These are phyloP conservation scores for Erinaceus europaeus DNA, from an alignment of 2,113 vertebrate genomes.

Conservation along the genomic window DNA sequence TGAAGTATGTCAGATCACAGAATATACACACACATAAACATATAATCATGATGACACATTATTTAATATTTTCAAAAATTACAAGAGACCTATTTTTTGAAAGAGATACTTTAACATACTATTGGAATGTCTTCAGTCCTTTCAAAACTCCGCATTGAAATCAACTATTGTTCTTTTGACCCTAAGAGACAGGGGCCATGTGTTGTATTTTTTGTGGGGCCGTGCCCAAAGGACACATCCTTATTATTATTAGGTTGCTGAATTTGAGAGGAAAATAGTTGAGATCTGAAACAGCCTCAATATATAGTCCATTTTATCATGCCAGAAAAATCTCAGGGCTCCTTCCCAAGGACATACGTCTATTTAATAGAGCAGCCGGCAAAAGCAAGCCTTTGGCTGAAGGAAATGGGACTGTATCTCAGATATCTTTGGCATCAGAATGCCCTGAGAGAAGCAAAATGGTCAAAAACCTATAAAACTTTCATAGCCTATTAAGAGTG, in stretches of 20 bases:
- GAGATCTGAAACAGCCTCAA: conserved; percentile 6
- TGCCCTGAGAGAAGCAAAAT: conserved; percentile 13
- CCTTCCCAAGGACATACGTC: neutral
- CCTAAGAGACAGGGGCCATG: neutral
- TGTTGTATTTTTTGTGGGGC: neutral
- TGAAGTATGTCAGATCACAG: neutral
- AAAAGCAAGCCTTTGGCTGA: neutral
- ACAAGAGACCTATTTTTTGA: neutral
- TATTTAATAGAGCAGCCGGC: conserved; percentile 2
- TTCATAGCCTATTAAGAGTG: conserved; percentile 14
- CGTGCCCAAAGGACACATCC: neutral
- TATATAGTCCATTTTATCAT: neutral
- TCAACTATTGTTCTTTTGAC: neutral
- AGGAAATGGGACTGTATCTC: neutral
- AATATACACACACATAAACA: neutral
- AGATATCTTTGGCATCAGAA: conserved; percentile 48
- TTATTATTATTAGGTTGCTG: neutral
- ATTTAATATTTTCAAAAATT: conserved; percentile 26
- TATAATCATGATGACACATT: neutral
- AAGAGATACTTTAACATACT: neutral
- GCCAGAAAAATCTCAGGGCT: conserved; percentile 34
- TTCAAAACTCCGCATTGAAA: neutral
- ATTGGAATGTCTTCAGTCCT: neutral
- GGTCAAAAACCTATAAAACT: conserved; percentile 19
- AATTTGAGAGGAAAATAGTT: neutral